phyloP scores from a whole-genome alignment of 2,797 vertebrate genomes.

The Ara ararauna region DNA sequence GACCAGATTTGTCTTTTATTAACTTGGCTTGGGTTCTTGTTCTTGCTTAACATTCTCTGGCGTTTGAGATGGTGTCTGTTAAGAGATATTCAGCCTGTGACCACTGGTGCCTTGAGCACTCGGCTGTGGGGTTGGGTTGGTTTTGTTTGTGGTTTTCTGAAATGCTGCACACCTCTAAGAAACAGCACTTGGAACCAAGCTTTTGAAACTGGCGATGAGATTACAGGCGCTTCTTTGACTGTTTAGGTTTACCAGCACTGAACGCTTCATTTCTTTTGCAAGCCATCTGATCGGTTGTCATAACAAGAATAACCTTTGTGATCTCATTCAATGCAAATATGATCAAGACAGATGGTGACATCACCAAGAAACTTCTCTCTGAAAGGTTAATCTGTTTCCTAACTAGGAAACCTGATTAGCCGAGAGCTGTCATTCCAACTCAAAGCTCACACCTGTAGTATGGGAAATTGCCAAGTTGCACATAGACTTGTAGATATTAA shows the following conservation, averaged over 20 bases:
- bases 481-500: background rate
- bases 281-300: conserved; percentile 23
- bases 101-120: background rate
- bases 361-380: conserved; percentile 9
- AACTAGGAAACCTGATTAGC: background rate
- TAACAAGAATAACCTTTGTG: background rate
- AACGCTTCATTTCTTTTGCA: conserved; percentile 8
- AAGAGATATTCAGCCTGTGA: background rate
- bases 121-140: background rate
- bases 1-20: background rate
- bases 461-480: background rate
- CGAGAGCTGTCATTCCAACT: background rate
- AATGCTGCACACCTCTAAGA: background rate
- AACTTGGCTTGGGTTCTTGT: background rate
- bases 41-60: background rate
- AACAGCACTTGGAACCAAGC: background rate
- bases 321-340: conserved; percentile 2
- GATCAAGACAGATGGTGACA: background rate
- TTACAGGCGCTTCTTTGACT: background rate
- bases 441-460: background rate
- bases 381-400: conserved; percentile 32
- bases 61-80: background rate
- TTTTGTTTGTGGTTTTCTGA: background rate
- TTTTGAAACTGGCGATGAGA: background rate
- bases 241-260: background rate